Evolutionary conservation across 2,888 invertebrate genomes (phyloP).

Genomic region (Melanotus villosus): DNA sequence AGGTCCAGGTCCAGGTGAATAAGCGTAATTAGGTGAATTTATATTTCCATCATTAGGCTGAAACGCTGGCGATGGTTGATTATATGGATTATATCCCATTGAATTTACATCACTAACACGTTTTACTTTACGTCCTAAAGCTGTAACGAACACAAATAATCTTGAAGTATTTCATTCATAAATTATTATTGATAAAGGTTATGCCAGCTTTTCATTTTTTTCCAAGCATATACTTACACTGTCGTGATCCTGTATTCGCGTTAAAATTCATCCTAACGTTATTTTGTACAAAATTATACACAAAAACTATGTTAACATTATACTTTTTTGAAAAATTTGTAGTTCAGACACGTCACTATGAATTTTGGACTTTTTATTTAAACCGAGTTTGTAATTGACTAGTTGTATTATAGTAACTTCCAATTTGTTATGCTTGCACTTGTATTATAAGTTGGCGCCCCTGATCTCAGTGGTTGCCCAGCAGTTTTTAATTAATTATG

Average conservation of each 20-base stretch:
- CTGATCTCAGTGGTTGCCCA: too few relatives aligned
- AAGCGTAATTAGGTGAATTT: slow-evolving; percentile 35
- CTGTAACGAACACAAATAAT: background rate
- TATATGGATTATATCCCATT: slow-evolving; percentile 71
- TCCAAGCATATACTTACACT: slow-evolving; percentile 60
- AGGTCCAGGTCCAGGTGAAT: slow-evolving; percentile 42
- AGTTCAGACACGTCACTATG: slow-evolving; percentile 34
- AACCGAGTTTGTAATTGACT: too few relatives aligned
- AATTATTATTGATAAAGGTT: slow-evolving; percentile 34
- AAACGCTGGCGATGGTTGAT: slow-evolving; percentile 49
- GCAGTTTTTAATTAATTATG: too few relatives aligned
- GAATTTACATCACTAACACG: slow-evolving; percentile 80
- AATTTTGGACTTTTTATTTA: slow-evolving; percentile 21
- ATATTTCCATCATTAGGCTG: slow-evolving; percentile 42
- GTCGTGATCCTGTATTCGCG: slow-evolving; percentile 63
- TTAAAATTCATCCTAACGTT: slow-evolving; percentile 64
- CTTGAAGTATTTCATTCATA: background rate
- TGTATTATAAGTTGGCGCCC: too few relatives aligned
- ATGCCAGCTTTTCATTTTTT: slow-evolving; percentile 15
- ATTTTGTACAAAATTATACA: background rate
- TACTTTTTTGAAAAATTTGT: slow-evolving; percentile 8
- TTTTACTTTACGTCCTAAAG: slow-evolving; percentile 71
- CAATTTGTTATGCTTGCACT: too few relatives aligned
- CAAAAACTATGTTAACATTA: slow-evolving; percentile 2
- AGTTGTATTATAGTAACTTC: too few relatives aligned